A percentile compares a stretch with the other conserved stretches of the same genome.
These are phyloP conservation scores for Electrophaes corylata DNA, from an alignment of 2,888 invertebrate genomes.

Conservation along the genomic window DNA sequence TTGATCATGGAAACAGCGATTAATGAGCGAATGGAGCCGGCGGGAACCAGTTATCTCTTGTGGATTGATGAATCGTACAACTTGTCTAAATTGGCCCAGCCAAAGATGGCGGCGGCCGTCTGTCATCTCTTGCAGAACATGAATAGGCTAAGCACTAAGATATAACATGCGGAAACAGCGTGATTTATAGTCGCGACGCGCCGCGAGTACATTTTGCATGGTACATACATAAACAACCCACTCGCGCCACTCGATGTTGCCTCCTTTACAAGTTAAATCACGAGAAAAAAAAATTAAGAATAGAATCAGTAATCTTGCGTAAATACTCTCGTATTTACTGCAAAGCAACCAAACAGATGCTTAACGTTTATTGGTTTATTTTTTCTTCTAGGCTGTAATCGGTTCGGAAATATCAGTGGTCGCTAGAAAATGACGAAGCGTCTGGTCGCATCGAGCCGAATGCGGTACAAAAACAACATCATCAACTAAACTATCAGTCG, in stretches of 20 bases:
- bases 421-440: slow-evolving; percentile 69
- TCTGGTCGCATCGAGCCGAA: slow-evolving; percentile 57
- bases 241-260: slow-evolving; percentile 12
- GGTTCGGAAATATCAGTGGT: slow-evolving; percentile 63
- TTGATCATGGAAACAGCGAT: slow-evolving; percentile 32
- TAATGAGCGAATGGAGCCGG: slow-evolving; percentile 51
- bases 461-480: slow-evolving; percentile 62
- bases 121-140: slow-evolving; percentile 53
- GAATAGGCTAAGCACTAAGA: slow-evolving; percentile 51
- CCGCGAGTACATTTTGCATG: slow-evolving; percentile 10
- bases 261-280: slow-evolving; percentile 27
- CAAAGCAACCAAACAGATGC: slow-evolving; percentile 41
- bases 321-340: slow-evolving; percentile 16
- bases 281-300: slow-evolving; percentile 30
- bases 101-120: slow-evolving; percentile 48
- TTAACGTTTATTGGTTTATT: slow-evolving; percentile 44
- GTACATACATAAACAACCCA: slow-evolving; percentile 14
- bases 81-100: slow-evolving; percentile 59
- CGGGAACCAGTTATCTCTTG: slow-evolving; percentile 47
- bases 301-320: not conserved
- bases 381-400: slow-evolving; percentile 50
- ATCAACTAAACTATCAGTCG: slow-evolving; percentile 57
- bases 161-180: slow-evolving; percentile 49
- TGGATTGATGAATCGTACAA: slow-evolving; percentile 53
- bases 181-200: slow-evolving; percentile 45